phyloP scores from a whole-genome alignment of 2,797 vertebrate species.

The Microcaecilia unicolor region DNA sequence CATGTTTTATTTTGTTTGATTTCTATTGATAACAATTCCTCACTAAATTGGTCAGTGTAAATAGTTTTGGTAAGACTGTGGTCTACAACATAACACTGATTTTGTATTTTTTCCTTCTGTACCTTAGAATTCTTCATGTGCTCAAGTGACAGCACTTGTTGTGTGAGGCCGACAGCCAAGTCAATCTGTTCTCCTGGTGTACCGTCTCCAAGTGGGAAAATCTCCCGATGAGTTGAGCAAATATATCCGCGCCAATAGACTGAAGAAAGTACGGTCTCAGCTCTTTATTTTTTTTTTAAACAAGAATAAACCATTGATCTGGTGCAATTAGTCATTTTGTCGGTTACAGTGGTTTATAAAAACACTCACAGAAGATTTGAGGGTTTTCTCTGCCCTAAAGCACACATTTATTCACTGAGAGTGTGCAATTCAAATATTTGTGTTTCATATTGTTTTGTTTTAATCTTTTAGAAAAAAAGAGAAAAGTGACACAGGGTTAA shows the following conservation, averaged over 20 bases:
- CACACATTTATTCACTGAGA: conserved; percentile 5
- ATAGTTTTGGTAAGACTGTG: too few relatives aligned
- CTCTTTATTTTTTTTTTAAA: background rate
- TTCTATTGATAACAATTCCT: too few relatives aligned
- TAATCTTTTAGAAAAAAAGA: too few relatives aligned
- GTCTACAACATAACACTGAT: background rate
- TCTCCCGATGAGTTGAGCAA: conserved; percentile 9
- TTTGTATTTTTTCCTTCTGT: background rate
- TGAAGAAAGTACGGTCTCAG: background rate
- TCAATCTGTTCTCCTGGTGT: background rate
- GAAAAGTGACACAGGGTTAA: too few relatives aligned
- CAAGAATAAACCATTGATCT: background rate
- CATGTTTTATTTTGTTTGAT: too few relatives aligned
- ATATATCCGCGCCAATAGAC: conserved; percentile 5
- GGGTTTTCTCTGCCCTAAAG: conserved; percentile 1
- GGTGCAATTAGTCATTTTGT: background rate
- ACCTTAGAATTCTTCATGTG: background rate
- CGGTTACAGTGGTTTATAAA: conserved; percentile 1
- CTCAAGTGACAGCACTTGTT: conserved; percentile 11
- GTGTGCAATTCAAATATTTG: too few relatives aligned
- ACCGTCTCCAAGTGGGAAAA: background rate
- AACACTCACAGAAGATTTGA: background rate
- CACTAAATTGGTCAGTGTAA: too few relatives aligned
- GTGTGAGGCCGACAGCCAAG: background rate
- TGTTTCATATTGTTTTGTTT: too few relatives aligned